Base-by-base conservation (phyloP, 2,888 invertebrate genomes). In the Lasioglossum figueresi region DNA sequence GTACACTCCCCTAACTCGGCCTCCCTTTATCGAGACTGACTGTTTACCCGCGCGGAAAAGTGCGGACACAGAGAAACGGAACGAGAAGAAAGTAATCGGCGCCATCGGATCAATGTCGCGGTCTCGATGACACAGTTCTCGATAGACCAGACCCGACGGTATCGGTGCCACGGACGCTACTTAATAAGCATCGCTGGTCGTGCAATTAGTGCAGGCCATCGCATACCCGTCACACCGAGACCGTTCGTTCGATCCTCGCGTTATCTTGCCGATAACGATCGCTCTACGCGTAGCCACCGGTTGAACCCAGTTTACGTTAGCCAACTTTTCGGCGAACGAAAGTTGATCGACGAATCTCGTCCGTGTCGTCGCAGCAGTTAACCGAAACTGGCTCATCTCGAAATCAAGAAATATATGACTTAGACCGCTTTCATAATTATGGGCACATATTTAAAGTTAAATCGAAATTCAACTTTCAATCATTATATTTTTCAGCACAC, bases 21-120 rank as follows among this genome's bases (percentile, higher is more conserved):
- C 76, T 72, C 34, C 52, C 52, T 63, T 40, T 72, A 79, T 81
- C 72, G 86, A 87, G 85, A 78, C 77, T 86, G 82, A 83, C 83
- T 76, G 78, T 84, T 79, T 80, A 80, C 37, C 72, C 70, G 82
- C 70, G 78, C 72, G 90, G 79, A 88, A 87, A 82, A 75, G 70
- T 80, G 79, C 79, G 81, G 45, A 75, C 76, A 84, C 31, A 10
- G 45, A 59, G 71, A 83, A 37, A 80, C 80, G 45, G 76, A 79
- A 68, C 70, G 76, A 81, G 80, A 82, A 78, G 86, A 83, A 90
- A 89, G 89, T 79, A 48, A 72, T 31, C 31, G 68, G 56, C 68
- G 56, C 40, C 75, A 27, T 2, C 16, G 70, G 66, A 63, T 70
- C 68, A 59, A 43, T 34, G 56, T 70, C 27, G 31, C 59, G 48